Evolutionary conservation across 2,113 vertebrate species (phyloP), one percentile per base, ranked within the genome.

Genomic region (Sigmodon hispidus): DNA sequence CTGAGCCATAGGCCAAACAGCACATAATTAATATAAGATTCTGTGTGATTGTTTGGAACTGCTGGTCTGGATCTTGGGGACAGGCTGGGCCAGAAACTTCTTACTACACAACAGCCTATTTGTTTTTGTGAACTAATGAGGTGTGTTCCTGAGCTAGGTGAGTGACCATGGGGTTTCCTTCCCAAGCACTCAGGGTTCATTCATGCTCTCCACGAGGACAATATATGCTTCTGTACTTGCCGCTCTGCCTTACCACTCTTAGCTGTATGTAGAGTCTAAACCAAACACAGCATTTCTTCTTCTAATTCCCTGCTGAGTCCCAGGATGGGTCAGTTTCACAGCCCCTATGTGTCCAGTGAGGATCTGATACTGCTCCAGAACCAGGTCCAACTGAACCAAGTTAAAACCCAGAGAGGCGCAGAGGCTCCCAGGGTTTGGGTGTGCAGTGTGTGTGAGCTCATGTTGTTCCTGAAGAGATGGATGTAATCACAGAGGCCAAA

Each of bases 221-320:
- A 2, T 79, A 11, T 36, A 15, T 24, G 29, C 85, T n/a, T 55
- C 40, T 94, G 36, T 55, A 13, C 96, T 61, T 40, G 0, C 75
- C 15, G 5, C 19, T 22, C 7, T 96, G 73, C 65, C 43, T 94
- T 97, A 85, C 95, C 98, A 93, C 94, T 94, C 85, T 90, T 94
- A 88, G 67, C 91, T n/a, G 17, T 89, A 73, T 93, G 90, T 89
- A 83, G 87, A 94, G 22, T 50, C 88, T 61, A 85, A 96, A 94
- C 77, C 26, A 86, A 89, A 76, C 57, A 15, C 17, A 29, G 72
- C 70, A 7, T 91, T 97, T 94, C 94, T 79, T 48, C 16, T n/a
- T 90, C n/a, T 7, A 22, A 22, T 70, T 97, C 50, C 43, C 93
- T 95, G 88, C 80, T 65, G 2, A 0, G 69, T 65, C 43, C 16